Evolutionary conservation across 1,140 invertebrate genomes (phyloP).

Genomic region (Nymphalis io): DNA sequence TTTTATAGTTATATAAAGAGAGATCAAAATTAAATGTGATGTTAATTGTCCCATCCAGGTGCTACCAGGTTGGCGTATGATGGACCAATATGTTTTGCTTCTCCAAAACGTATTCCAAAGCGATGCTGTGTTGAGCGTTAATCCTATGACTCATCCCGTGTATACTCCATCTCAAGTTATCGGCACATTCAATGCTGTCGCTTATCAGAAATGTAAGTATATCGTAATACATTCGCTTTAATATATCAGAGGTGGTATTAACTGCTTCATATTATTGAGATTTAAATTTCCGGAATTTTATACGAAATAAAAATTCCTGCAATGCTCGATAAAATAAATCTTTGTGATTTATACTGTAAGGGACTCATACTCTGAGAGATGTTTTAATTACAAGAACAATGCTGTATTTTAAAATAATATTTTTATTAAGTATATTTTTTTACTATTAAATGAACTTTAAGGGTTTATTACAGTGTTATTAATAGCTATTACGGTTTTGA

Average conservation of each 20-base stretch:
- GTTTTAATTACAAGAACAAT: too few relatives aligned
- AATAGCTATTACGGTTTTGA: too few relatives aligned
- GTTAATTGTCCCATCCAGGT: conserved; percentile 67
- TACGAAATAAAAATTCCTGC: too few relatives aligned
- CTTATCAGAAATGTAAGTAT: conserved; percentile 85
- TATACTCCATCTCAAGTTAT: conserved; percentile 87
- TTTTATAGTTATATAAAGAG: neutral
- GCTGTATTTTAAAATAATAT: too few relatives aligned
- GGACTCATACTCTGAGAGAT: too few relatives aligned
- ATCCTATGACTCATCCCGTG: conserved; percentile 89
- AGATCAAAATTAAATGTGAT: neutral
- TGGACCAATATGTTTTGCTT: conserved; percentile 88
- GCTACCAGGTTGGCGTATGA: conserved; percentile 86
- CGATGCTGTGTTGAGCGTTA: conserved; percentile 85
- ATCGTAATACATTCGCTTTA: neutral
- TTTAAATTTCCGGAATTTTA: neutral
- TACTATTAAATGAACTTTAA: too few relatives aligned
- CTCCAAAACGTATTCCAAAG: conserved; percentile 83
- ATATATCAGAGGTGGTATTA: neutral
- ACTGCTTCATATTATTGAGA: neutral
- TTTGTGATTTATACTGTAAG: too few relatives aligned
- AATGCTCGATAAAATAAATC: too few relatives aligned
- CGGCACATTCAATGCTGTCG: conserved; percentile 90
- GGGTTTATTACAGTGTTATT: too few relatives aligned
- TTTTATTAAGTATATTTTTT: too few relatives aligned